Conservation (phyloP, 2,113 vertebrate species). For the Psittacara wagleri region DNA sequence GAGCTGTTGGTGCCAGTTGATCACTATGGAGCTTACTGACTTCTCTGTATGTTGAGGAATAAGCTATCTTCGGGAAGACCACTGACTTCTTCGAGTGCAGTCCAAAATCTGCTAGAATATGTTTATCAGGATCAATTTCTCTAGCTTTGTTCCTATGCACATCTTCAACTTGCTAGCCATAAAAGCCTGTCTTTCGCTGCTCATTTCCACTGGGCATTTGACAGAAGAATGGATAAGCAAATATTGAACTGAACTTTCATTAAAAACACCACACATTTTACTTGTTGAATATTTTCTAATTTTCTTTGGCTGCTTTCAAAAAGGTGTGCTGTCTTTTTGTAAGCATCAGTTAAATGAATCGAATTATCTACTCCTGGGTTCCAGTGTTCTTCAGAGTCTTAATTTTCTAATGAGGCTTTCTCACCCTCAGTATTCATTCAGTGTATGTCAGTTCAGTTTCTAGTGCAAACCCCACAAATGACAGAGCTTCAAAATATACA, state of each 20-base stretch:
- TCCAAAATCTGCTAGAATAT: background rate
- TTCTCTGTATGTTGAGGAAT: background rate
- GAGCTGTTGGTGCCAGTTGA: background rate
- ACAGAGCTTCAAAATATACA: background rate
- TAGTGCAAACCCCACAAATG: background rate
- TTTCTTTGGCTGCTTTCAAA: background rate
- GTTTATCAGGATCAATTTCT: background rate
- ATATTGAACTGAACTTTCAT: background rate
- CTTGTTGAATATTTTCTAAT: background rate
- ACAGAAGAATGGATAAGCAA: background rate
- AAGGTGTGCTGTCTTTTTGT: background rate
- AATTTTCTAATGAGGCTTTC: background rate
- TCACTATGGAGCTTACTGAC: background rate
- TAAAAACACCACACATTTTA: background rate
- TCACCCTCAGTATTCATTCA: background rate
- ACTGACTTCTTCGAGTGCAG: background rate
- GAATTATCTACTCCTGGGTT: background rate
- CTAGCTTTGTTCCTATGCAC: background rate
- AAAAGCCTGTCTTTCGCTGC: background rate
- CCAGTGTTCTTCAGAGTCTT: background rate
- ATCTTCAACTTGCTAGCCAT: background rate
- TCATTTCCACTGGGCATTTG: background rate
- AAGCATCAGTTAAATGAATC: background rate
- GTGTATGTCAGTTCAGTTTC: background rate
- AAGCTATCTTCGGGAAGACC: background rate